Evolutionary conservation across 2,888 invertebrate genomes (phyloP), one percentile per base, ranked within the genome.

Genomic region (Tachina grossa): DNA sequence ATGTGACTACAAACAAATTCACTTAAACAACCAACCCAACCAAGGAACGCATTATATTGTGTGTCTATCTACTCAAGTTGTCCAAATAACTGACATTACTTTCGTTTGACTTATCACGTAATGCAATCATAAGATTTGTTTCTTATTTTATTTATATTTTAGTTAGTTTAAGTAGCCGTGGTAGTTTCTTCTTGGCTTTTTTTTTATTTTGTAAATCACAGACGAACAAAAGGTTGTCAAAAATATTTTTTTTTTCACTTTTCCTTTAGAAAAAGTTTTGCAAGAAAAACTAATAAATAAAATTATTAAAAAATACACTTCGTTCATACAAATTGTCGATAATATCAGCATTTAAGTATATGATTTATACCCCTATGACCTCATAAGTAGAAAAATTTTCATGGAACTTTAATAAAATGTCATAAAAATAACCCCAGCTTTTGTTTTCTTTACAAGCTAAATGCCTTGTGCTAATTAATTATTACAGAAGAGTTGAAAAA

Each of bases 51-150:
- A 78, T 66, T 39, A 57, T 59, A 59, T 66, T 45, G 39, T 78
- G 41, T 69, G 75, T 53, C 75, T 63, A 69, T 53, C 69, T 43
- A 47, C 53, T 53, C 22, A 61, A 81, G 41, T 66, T 68, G 63
- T 65, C 45, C 9, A 69, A 76, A 66, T 51, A 72, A 72, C 59
- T 72, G 77, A 78, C 59, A 57, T 78, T 83, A 74, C 83, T 85
- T 85, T 82, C 78, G 19, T 84, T 72, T 83, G 69, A 77, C 61
- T 82, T 78, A 63, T 78, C 82, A 85, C 78, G 83, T 85, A 82
- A 78, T 85, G 74, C 74, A 74, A 78, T 85, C 66, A 76, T 61
- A 66, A 72, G 71, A 63, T 39, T 19, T 31, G 31, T 31, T 31
- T 31, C 31, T 31, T 31, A 31, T 76, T 75, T 75, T 51, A 14